Conservation (phyloP, 2,888 invertebrate species). For the Metopia argyrocephala region DNA sequence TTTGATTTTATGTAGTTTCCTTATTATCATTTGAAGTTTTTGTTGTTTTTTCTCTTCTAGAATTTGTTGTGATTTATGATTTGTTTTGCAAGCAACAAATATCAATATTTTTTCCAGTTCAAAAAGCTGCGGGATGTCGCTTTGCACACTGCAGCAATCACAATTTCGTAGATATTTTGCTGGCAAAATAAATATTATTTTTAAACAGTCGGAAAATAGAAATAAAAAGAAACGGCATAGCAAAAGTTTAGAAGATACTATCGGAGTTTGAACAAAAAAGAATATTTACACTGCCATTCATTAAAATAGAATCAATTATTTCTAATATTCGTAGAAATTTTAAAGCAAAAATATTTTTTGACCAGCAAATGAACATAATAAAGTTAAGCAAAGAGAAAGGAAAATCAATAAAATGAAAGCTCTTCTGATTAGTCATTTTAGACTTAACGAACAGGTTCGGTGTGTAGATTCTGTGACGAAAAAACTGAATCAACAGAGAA, state of each 20-base stretch:
- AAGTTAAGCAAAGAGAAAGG: too few relatives aligned
- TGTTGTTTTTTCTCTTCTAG: conserved; percentile 5
- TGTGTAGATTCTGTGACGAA: too few relatives aligned
- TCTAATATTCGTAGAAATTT: too few relatives aligned
- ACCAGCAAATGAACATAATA: too few relatives aligned
- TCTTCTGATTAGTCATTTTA: too few relatives aligned
- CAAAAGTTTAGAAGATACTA: background rate
- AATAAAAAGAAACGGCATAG: background rate
- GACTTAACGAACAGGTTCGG: too few relatives aligned
- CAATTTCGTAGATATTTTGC: background rate
- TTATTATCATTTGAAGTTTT: conserved; percentile 1
- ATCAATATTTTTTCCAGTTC: conserved; percentile 56
- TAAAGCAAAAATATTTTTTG: too few relatives aligned
- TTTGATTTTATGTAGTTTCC: conserved; percentile 26
- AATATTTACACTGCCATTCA: too few relatives aligned
- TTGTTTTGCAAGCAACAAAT: conserved; percentile 43
- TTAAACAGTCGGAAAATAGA: background rate
- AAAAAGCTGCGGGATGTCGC: conserved; percentile 63
- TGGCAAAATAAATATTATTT: background rate
- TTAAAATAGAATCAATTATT: too few relatives aligned
- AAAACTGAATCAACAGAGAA: too few relatives aligned
- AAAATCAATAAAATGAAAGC: too few relatives aligned
- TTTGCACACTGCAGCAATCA: background rate
- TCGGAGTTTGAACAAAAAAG: background rate
- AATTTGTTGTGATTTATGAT: conserved; percentile 48